Evolutionary conservation across 2,113 vertebrate genomes (phyloP).

Genomic region (Blennius ocellaris): DNA sequence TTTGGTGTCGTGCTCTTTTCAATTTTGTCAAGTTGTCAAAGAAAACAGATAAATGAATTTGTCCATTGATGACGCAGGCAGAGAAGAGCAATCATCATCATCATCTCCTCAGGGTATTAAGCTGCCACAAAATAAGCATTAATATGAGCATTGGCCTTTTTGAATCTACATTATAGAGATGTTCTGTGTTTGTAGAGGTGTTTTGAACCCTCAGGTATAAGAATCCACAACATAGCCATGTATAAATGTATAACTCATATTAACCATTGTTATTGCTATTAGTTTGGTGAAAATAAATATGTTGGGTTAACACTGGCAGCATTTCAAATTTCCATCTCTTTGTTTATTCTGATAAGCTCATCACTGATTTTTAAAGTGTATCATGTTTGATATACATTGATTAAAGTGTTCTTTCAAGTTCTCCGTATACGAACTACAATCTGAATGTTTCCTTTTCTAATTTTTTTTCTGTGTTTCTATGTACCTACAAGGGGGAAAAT

Average conservation of each 20-base stretch:
- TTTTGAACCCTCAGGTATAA: background rate
- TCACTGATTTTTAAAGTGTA: background rate
- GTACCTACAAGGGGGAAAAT: slow-evolving; percentile 12
- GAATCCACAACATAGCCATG: background rate
- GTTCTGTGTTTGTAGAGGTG: slow-evolving; percentile 8
- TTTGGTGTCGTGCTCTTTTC: slow-evolving; percentile 10
- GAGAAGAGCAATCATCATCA: no score
- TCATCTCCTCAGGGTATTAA: slow-evolving; percentile 26
- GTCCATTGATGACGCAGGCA: no score
- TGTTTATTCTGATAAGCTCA: background rate
- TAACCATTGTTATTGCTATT: background rate
- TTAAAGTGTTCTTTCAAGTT: background rate
- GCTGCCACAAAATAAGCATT: background rate
- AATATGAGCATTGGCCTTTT: background rate
- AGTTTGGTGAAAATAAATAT: background rate
- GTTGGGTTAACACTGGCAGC: no score
- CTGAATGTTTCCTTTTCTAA: background rate
- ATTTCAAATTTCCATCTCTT: background rate
- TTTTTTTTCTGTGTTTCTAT: slow-evolving; percentile 3
- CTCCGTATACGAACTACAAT: background rate
- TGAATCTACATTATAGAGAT: background rate
- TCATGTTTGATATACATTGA: background rate
- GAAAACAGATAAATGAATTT: background rate
- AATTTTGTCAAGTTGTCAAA: background rate
- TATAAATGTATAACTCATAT: background rate